A percentile compares a stretch with the other conserved stretches of the same genome.
phyloP scores from a whole-genome alignment of 2,797 vertebrate genomes.

The Takifugu ocellatus region DNA sequence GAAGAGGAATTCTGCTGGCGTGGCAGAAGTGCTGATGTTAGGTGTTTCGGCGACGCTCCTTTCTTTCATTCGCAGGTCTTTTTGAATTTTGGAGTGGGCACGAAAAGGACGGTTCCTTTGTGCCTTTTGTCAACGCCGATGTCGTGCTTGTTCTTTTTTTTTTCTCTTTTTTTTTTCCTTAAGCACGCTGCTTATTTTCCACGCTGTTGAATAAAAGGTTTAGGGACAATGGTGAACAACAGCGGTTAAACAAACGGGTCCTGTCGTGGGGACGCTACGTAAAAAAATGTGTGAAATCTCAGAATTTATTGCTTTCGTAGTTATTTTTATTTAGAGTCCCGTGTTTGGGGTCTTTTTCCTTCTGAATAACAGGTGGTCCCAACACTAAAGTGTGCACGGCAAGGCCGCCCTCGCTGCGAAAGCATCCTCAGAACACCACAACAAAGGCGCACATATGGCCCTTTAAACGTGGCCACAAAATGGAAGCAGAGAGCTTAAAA shows the following conservation, averaged over 20 bases:
- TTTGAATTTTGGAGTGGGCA: constrained; percentile 21
- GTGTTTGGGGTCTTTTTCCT: too few species aligned
- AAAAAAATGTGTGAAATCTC: too few species aligned
- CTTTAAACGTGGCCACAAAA: constrained; percentile 72
- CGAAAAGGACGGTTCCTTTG: constrained; percentile 45
- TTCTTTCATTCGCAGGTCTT: constrained; percentile 34
- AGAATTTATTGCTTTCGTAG: too few species aligned
- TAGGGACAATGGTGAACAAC: constrained; percentile 45
- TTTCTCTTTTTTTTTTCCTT: constrained; percentile 27
- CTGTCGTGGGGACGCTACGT: constrained; percentile 8
- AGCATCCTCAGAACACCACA: constrained; percentile 55
- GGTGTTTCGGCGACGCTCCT: constrained; percentile 54
- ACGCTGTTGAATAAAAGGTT: constrained; percentile 49
- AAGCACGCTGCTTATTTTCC: constrained; percentile 34
- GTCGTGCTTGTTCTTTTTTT: constrained; percentile 25
- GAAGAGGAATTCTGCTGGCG: constrained; percentile 66
- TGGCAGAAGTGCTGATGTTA: constrained; percentile 74
- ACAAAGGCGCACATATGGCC: constrained; percentile 74
- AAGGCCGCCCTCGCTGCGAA: constrained; percentile 42
- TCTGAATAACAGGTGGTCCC: constrained; percentile 76
- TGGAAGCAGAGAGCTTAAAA: constrained; percentile 67
- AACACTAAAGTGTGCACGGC: constrained; percentile 35
- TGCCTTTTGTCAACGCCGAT: constrained; percentile 25
- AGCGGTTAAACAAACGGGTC: constrained; percentile 26
- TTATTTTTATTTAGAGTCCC: too few species aligned